Evolutionary conservation across 1,140 invertebrate genomes (phyloP), one percentile per base, ranked within the genome.

Genomic region (Anoplophora glabripennis): DNA sequence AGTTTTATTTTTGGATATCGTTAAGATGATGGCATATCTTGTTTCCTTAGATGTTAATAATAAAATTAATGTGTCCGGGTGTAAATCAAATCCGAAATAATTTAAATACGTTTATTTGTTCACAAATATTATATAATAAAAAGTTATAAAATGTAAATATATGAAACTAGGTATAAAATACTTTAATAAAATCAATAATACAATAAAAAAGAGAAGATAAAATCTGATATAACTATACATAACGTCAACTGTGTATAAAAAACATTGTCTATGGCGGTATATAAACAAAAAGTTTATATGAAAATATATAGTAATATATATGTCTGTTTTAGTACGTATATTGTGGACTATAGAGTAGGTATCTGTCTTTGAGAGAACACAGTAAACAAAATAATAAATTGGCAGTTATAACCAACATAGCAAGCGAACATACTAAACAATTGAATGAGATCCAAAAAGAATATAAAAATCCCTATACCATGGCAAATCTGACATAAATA

Each of bases 81-180:
- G 2, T 40, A 15, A 40, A 40, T 40, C 11, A 40, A 3, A 40
- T 40, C 2, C 14, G 2, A 4, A 36, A 34, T 7, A 35, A n/a
- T 49, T 36, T 49, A 34, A 49, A 49, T 49, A 49, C n/a, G 47
- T 49, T 49, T 49, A 49, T 49, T 49, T 21, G 47, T 49, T 49
- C 47, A 49, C 47, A 49, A 49, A 49, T 49, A 49, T 49, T 49
- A 49, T n/a, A n/a, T 49, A 49, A 21, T 46, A 72, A 72, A 72
- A 73, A 72, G 66, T 72, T 72, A 72, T 72, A 72, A 74, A 72
- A 71, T 71, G 70, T 69, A 71, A 72, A 64, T 70, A 72, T 72
- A 67, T 69, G 65, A 67, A 71, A 64, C 66, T 70, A 73, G 57
- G 66, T 71, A 74, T 70, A 68, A 72, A 70, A 70, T 74, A 72